Evolutionary conservation across 2,888 invertebrate species (phyloP), one percentile per base, ranked within the genome.

Genomic region (Heliconius ethilla): DNA sequence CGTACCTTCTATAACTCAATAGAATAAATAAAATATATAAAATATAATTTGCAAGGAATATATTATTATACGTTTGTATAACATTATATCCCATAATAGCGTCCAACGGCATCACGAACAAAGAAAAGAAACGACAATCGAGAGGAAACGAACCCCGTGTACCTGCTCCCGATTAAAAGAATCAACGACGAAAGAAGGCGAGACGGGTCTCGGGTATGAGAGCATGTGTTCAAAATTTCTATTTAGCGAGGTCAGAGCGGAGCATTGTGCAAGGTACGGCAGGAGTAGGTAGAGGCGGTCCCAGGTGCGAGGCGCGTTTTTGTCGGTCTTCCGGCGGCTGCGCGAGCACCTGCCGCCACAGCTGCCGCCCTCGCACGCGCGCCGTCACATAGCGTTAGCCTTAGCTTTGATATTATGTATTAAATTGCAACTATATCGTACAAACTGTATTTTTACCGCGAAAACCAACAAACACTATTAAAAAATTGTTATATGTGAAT

Each of bases 291-390:
- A 84, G 84, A 83, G 80, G 86, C 85, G 86, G 83, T 83, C 88
- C 94, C 94, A 93, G 94, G 94, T 93, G 94, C 90, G 90, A 87
- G 87, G 85, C 86, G 88, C 88, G 87, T 94, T 93, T 94, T 93
- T 93, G 92, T 93, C 87, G 89, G 90, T 92, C 90, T 91, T 92
- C 87, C 93, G 87, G 86, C 93, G 92, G 93, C 93, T 94, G 94
- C 92, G 89, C 86, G 89, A 89, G 89, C 94, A 92, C 90, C 92
- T 91, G 92, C 91, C 91, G 85, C 83, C 84, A 83, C 93, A 90
- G 92, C 92, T 92, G 93, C 91, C 90, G 87, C 89, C 89, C 86
- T 89, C 89, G 87, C 87, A 87, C 88, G 89, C 80, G 78, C 78
- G 22, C 22, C 66, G 65, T 9, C 37, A 18, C 29, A 29, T 18